Evolutionary conservation across 2,888 invertebrate species (phyloP), one percentile per base, ranked within the genome.

Genomic region (Meliscaeva auricollis): DNA sequence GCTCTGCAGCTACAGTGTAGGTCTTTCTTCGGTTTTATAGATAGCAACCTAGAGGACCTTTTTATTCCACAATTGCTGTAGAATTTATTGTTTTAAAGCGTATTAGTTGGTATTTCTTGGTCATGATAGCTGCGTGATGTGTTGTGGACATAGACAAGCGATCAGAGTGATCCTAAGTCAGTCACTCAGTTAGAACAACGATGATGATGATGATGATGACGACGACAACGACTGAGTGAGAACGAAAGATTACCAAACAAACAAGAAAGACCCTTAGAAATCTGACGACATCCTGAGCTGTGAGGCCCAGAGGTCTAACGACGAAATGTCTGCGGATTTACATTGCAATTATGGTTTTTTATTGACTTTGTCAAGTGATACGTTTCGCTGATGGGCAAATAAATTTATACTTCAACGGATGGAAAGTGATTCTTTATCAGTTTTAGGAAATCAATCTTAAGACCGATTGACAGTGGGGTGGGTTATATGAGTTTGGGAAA

Each of bases 271-370:
- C 81, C 76, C 76, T 77, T 77, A 81, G 75, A 79, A 70, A 20
- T 66, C 32, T 15, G 17, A 66, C 22, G 13, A 50, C 20, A 30
- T 30, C 30, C 32, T 32, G 11, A 15, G 17, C 46, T 64, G n/a
- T 8, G 35, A 60, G 48, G 22, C 52, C 22, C n/a, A 26, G 26
- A 69, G 62, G 73, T 81, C 76, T 81, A 81, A 85, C 85, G 73
- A 85, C 64, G 26, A 69, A 80, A 76, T 73, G 68, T 77, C 83
- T 62, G 69, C 87, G 87, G 83, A 88, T 88, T 88, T 88, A 88
- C 89, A 88, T 88, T 87, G 88, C 89, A 89, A 88, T 88, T 89
- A 88, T 85, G 80, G 88, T 87, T 87, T 87, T 88, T 89, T 89
- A 89, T 88, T 88, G 87, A 89, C 87, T 88, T 73, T 87, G 87